Evolutionary conservation across 2,113 vertebrate genomes (phyloP), one percentile per base, ranked within the genome.

Genomic region (Hippoglossus stenolepis): DNA sequence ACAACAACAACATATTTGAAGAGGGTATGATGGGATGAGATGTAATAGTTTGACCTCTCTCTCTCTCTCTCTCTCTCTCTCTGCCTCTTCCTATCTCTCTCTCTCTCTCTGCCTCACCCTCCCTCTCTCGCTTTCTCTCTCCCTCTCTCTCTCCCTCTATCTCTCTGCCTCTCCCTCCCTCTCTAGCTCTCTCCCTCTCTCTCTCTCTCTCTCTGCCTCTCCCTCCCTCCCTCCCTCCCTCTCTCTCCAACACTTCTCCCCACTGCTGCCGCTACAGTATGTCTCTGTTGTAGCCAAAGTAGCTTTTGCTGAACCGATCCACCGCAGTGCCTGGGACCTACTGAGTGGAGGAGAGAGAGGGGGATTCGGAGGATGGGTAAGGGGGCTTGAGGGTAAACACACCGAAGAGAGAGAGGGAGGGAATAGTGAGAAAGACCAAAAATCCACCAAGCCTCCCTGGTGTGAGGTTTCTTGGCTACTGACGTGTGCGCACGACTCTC

Each of bases 241-340:
- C 79, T 53, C 79, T 58, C 61, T 58, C 73, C 51, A 51, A n/a
- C 75, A 66, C 77, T 49, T 75, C 73, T 75, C 69, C 23, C 70
- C 71, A 54, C 58, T 71, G 26, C 82, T 77, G 84, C 24, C 53
- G 38, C 74, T 80, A 58, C 73, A 68, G 73, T 74, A 64, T 73
- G 74, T 86, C 75, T 84, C 76, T 82, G 47, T 75, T 80, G 79
- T 77, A 87, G 81, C 77, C 84, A 87, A 76, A 90, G 88, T 89
- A 84, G 90, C 85, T 86, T 18, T 43, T 43, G 67, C 74, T 87
- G 83, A 79, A 89, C 82, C 75, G 73, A 88, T 89, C 85, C 90
- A 92, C 92, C 89, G 93, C 93, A 93, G 88, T 93, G 93, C 85
- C 83, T 85, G 83, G 87, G 88, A 90, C 81, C 74, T 77, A 80